A percentile compares a stretch with the other conserved stretches of the same genome.
Conservation (phyloP, 1,140 invertebrate species). For the Magallana ariakensis region DNA sequence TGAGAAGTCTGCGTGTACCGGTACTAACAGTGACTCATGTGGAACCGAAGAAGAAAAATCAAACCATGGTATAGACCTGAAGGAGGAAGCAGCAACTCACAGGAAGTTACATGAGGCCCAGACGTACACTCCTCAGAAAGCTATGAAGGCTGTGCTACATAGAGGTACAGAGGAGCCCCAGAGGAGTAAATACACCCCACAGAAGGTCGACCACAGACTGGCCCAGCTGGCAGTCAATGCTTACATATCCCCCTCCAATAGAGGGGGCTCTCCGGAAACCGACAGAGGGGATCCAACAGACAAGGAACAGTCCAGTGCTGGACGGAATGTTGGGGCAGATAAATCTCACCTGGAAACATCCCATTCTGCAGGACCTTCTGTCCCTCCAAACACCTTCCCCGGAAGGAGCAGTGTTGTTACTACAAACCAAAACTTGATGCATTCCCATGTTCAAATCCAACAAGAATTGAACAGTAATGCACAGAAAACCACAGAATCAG, state of each 20-base stretch:
- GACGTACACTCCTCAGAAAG: neutral
- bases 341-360: neutral
- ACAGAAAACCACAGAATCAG: neutral
- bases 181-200: conserved; percentile 13
- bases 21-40: neutral
- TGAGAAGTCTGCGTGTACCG: neutral
- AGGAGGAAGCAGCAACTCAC: neutral
- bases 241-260: neutral
- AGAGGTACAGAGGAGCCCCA: neutral
- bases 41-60: neutral
- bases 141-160: neutral
- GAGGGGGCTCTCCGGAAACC: neutral
- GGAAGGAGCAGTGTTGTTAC: too few relatives aligned
- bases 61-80: too few relatives aligned
- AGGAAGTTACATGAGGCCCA: neutral
- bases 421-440: too few relatives aligned
- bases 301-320: neutral
- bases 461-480: too few relatives aligned
- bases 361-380: too few relatives aligned
- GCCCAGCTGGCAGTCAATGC: conserved; percentile 5
- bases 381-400: too few relatives aligned
- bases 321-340: neutral
- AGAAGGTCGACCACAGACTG: conserved; percentile 10
- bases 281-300: neutral
- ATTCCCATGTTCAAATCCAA: too few relatives aligned